Conservation (phyloP, 2,113 vertebrate genomes). For the Catharus minimus region DNA sequence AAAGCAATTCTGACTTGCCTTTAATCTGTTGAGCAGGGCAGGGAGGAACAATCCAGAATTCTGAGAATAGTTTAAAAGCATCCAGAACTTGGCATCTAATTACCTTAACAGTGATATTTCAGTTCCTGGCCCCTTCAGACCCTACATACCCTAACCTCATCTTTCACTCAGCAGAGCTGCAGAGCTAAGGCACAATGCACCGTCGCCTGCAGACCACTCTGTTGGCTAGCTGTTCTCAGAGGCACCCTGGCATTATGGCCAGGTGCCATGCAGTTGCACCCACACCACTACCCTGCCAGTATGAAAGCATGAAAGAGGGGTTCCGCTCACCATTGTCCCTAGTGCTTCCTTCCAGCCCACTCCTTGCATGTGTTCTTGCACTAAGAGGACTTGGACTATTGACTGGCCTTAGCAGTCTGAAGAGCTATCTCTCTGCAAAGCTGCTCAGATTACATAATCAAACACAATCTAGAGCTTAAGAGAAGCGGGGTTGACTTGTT, state of each 20-base stretch:
- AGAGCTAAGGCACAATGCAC: background rate
- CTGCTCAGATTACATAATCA: background rate
- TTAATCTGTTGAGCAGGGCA: background rate
- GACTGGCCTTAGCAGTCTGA: background rate
- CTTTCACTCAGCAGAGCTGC: background rate
- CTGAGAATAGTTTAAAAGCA: background rate
- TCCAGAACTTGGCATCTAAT: background rate
- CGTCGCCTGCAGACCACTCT: background rate
- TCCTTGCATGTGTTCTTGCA: background rate
- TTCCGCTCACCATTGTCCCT: background rate
- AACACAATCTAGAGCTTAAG: background rate
- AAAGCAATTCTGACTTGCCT: background rate
- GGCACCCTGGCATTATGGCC: accelerated
- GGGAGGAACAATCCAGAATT: background rate
- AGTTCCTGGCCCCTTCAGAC: background rate
- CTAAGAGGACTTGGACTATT: background rate
- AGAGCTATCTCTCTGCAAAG: background rate
- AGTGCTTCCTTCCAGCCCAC: background rate
- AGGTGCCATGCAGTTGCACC: background rate
- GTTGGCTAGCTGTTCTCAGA: background rate
- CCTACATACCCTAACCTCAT: background rate
- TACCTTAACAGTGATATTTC: background rate
- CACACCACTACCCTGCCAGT: background rate
- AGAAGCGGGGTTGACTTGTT: accelerated
- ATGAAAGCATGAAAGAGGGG: background rate